Evolutionary conservation across 2,888 invertebrate genomes (phyloP).

Genomic region (Idaea biselata): DNA sequence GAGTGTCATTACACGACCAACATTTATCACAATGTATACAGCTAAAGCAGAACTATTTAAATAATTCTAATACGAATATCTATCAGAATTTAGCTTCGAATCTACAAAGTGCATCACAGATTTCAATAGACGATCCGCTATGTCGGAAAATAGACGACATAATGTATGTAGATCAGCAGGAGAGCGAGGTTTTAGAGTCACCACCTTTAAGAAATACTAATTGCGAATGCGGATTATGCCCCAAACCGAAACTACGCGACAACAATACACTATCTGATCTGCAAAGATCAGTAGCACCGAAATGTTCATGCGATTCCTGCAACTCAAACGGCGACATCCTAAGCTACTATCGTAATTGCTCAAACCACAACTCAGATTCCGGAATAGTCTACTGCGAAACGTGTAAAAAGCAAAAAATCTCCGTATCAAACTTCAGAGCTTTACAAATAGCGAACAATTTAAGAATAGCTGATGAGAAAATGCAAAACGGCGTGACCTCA

Average conservation of each 20-base stretch:
- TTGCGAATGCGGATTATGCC: conserved; percentile 73
- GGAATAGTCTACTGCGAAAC: conserved; percentile 71
- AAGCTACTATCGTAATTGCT: conserved; percentile 67
- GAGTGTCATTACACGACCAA: conserved; percentile 71
- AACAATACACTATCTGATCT: conserved; percentile 70
- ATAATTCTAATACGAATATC: conserved; percentile 67
- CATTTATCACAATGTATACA: conserved; percentile 75
- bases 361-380: conserved; percentile 63
- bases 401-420: conserved; percentile 76
- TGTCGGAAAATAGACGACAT: conserved; percentile 69
- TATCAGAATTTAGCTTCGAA: conserved; percentile 66
- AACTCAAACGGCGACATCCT: conserved; percentile 71
- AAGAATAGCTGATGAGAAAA: conserved; percentile 61
- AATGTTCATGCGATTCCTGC: conserved; percentile 69
- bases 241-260: conserved; percentile 59
- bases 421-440: conserved; percentile 72
- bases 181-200: conserved; percentile 55
- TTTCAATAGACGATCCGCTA: conserved; percentile 67
- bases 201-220: conserved; percentile 56
- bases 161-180: conserved; percentile 68
- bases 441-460: conserved; percentile 71
- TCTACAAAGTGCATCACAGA: conserved; percentile 58
- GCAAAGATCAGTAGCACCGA: conserved; percentile 66
- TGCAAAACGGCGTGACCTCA: conserved; percentile 60
- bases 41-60: conserved; percentile 72